Conservation (phyloP, 2,888 invertebrate genomes). For the Tromatobia lineatoria region DNA sequence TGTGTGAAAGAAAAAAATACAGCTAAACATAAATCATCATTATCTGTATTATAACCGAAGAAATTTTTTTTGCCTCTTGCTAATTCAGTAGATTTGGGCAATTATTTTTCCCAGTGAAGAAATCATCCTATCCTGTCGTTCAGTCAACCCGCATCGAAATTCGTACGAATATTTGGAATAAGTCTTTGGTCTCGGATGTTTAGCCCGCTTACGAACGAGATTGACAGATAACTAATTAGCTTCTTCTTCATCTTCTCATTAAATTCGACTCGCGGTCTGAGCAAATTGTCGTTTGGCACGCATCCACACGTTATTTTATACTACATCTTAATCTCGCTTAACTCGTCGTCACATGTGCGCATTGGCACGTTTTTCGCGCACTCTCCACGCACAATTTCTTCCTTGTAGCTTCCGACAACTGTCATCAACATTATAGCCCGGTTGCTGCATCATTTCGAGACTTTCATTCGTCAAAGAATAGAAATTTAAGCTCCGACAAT, state of each 20-base stretch:
- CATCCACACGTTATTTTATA: conserved; percentile 73
- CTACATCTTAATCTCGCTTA: conserved; percentile 46
- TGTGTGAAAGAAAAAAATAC: no score
- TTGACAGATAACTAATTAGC: conserved; percentile 49
- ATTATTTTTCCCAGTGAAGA: background rate
- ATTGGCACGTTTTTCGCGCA: conserved; percentile 26
- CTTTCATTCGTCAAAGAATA: background rate
- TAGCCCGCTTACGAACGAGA: conserved; percentile 76
- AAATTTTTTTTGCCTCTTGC: background rate
- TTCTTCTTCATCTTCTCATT: conserved; percentile 38
- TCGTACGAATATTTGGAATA: conserved; percentile 74
- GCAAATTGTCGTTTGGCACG: conserved; percentile 84
- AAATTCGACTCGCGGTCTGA: conserved; percentile 79
- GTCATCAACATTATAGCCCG: background rate
- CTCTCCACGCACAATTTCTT: conserved; percentile 38
- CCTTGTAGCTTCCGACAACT: background rate
- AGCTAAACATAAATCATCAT: no score
- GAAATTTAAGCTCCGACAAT: background rate
- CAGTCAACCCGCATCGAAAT: conserved; percentile 34
- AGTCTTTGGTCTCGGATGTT: conserved; percentile 84
- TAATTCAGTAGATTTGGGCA: no score
- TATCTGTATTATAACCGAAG: background rate
- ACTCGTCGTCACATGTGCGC: conserved; percentile 8
- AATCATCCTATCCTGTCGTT: background rate
- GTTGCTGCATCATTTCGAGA: conserved; percentile 22